A percentile compares a stretch with the other conserved stretches of the same genome.
phyloP scores from a whole-genome alignment of 2,113 vertebrate species.

The Chauna torquata region DNA sequence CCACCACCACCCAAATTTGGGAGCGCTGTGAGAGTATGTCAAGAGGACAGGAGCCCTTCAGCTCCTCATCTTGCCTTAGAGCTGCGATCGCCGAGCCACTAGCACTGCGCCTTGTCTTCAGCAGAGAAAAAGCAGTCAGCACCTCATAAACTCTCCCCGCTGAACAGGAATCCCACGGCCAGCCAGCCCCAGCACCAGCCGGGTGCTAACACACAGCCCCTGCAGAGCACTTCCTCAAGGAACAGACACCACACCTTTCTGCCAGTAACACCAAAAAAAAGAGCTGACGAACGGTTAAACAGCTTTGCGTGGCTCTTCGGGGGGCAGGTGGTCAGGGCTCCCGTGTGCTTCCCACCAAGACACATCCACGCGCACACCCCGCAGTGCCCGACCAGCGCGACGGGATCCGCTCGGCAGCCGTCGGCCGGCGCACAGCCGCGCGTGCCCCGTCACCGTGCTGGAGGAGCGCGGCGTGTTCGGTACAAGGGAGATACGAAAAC shows the following conservation, averaged over 20 bases:
- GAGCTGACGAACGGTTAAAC: neutral
- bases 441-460: too few relatives aligned
- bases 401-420: too few relatives aligned
- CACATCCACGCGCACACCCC: too few relatives aligned
- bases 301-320: rapidly evolving
- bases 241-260: neutral
- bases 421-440: too few relatives aligned
- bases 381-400: too few relatives aligned
- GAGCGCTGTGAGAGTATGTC: neutral
- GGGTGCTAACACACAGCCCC: neutral
- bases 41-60: rapidly evolving
- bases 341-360: neutral
- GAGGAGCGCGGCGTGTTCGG: too few relatives aligned
- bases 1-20: neutral
- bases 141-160: too few relatives aligned
- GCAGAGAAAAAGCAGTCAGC: neutral
- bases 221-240: neutral
- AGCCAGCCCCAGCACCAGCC: rapidly evolving
- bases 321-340: rapidly evolving
- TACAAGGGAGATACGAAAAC: too few relatives aligned
- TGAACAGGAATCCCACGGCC: rapidly evolving
- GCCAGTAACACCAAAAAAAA: too few relatives aligned
- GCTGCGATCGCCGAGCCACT: neutral
- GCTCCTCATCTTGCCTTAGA: neutral
- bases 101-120: rapidly evolving